Conservation (phyloP, 2,113 vertebrate species). For the Columba livia region DNA sequence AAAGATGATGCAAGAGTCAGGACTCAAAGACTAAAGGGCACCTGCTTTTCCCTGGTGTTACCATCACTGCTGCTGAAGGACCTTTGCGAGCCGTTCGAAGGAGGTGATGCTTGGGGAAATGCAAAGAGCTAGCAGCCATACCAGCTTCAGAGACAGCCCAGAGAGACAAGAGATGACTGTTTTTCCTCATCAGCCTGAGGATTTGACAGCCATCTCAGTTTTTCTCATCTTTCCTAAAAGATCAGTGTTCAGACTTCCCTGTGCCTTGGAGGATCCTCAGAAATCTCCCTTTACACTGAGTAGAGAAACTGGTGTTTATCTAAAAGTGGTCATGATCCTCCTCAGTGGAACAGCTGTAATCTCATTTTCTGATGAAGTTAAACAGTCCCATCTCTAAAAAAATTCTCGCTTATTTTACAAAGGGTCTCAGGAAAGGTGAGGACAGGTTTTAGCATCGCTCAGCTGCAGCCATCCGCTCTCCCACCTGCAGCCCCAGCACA, state of each 20-base stretch:
- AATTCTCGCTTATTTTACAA: not conserved
- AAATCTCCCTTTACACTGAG: not conserved
- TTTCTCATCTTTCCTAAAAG: not conserved
- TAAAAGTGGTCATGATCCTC: accelerated
- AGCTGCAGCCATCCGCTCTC: not conserved
- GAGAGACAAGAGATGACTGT: not conserved
- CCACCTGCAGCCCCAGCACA: not conserved
- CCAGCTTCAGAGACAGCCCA: not conserved
- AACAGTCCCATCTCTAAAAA: not conserved
- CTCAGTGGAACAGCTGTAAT: not conserved
- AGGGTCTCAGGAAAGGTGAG: not conserved
- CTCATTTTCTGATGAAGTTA: accelerated
- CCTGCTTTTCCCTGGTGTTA: not conserved
- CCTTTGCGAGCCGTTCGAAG: not conserved
- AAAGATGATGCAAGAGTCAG: not conserved
- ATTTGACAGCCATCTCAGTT: not conserved
- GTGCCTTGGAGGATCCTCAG: not conserved
- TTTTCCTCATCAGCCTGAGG: not conserved
- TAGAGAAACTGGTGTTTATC: not conserved
- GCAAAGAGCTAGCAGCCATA: not conserved
- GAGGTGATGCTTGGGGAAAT: not conserved
- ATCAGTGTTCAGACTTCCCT: accelerated
- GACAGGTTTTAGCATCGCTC: not conserved
- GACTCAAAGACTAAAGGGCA: not conserved
- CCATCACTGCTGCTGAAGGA: not conserved